phyloP scores from a whole-genome alignment of 2,888 invertebrate species.

The Brenthis daphne region DNA sequence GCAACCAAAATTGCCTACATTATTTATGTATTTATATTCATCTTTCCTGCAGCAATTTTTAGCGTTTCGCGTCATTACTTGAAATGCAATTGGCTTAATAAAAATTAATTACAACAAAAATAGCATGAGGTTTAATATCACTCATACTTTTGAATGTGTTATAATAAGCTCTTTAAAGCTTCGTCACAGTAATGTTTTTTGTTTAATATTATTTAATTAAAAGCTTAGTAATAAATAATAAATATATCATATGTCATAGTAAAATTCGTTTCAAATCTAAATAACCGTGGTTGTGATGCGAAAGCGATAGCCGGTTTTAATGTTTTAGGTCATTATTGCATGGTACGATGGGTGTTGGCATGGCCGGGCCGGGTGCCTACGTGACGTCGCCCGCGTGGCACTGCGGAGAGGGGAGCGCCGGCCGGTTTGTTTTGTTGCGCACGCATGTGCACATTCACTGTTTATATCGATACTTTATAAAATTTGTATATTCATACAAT shows the following conservation, averaged over 20 bases:
- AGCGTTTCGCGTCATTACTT: no score
- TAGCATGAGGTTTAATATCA: no score
- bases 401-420: conserved; percentile 46
- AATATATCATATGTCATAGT: neutral
- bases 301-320: conserved; percentile 16
- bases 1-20: no score
- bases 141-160: no score
- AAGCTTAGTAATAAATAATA: neutral
- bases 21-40: no score
- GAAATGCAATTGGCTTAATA: no score
- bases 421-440: conserved; percentile 70
- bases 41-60: no score
- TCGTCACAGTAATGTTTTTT: no score
- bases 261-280: neutral
- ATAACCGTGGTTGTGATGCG: conserved; percentile 17
- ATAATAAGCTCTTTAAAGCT: no score
- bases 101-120: no score
- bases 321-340: conserved; percentile 36
- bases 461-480: conserved; percentile 12
- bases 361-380: conserved; percentile 62
- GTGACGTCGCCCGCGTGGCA: conserved; percentile 77
- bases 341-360: conserved; percentile 17
- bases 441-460: conserved; percentile 49
- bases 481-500: neutral
- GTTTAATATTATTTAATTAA: no score